Evolutionary conservation across 2,797 vertebrate genomes (phyloP), one percentile per base, ranked within the genome.

Genomic region (Ctenopoma kingsleyae): DNA sequence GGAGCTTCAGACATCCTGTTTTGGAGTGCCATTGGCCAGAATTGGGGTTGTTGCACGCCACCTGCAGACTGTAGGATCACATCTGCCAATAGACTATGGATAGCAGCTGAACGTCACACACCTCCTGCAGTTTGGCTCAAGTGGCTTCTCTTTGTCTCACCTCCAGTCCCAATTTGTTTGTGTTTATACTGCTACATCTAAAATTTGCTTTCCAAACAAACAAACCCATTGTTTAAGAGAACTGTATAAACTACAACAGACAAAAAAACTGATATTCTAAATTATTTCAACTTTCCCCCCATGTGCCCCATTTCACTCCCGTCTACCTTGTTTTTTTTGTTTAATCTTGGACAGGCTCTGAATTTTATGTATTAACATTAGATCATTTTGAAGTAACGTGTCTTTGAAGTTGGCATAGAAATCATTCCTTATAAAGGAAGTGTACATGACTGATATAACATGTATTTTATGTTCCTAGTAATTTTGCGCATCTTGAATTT

Each of bases 1-100:
- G 90, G 90, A 92, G 91, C 87, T 89, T 84, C 87, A 92, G 81
- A 92, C 91, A 89, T 93, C 92, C 92, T 94, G 93, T 93, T 93
- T 89, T 91, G 90, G 82, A 90, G 78, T 79, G 85, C 78, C 84
- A 82, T 76, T 68, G 88, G 90, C 89, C 77, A 57, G 68, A 74
- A 78, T 73, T 32, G 13, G 49, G 61, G 63, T 86, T 62, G 80
- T 74, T 81, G 85, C 78, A 87, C 85, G 69, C 83, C 91, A 93
- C 90, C 91, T 91, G 91, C 80, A 86, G 86, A 85, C 84, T 49
- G 43, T 17, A 56, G 62, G 73, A 76, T 68, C 74, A 78, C 84
- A 85, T 89, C 83, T 87, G 81, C 81, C 83, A 84, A 52, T 63
- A 69, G 57, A 68, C 38, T 19, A 40, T 68, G 74, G 70, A 84